Evolutionary conservation across 2,888 invertebrate genomes (phyloP), one percentile per base, ranked within the genome.

Genomic region (Melanostoma scalare): DNA sequence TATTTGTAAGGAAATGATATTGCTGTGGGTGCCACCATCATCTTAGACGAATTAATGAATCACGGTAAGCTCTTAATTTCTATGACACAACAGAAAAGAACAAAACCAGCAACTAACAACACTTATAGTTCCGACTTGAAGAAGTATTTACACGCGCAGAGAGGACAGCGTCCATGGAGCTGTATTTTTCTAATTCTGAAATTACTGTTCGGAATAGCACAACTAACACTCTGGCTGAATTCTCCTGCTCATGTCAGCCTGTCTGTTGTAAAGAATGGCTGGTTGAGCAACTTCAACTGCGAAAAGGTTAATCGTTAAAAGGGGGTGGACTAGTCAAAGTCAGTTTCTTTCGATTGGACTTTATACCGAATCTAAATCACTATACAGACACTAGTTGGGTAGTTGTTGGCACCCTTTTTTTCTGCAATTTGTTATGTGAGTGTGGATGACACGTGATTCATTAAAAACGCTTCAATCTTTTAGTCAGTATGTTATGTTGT

Each of bases 361-460:
- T 82, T 63, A 33, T 67, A 44, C 10, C 20, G 55, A 67, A 53
- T 58, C 44, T 74, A 56, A 50, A 50, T 72, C 60, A 42, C 61
- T 69, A 68, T 48, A 60, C 61, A 69, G 35, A 68, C 72, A 68
- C 61, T 77, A 74, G 79, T 44, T 74, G 55, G 38, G 36, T 58
- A 72, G 55, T 75, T 52, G 61, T 63, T 50, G 77, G 69, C 72
- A 82, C 68, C 78, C 74, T 61, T 58, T 63, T 73, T 53, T 73
- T 6, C 2, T 35, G 50, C 56, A 42, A 60, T 76, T 55, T 65
- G 63, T 58, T 53, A 42, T 68, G 69, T 46, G 78, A 73, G 82
- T 84, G 82, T 46, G 73, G 78, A 84, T 84, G 82, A 84, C 78
- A 84, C 82, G 78, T 84, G 82, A 78, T 84, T 84, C 82, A 84